A percentile compares a stretch with the other conserved stretches of the same genome.
phyloP scores from a whole-genome alignment of 1,140 invertebrate species.

The Drosophila orena region DNA sequence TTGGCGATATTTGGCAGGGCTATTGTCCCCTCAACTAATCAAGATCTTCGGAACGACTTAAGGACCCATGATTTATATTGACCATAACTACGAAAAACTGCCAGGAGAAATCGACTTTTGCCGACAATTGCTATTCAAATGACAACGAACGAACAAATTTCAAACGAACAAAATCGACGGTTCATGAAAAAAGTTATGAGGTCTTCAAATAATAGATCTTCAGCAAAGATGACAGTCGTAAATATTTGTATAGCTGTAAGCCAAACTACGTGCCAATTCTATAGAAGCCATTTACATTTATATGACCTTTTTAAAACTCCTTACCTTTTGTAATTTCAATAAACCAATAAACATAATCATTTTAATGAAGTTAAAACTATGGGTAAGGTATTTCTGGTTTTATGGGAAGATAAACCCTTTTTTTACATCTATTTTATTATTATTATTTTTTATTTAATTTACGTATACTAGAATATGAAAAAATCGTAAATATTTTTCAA shows the following conservation, averaged over 20 bases:
- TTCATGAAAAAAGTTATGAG: background rate
- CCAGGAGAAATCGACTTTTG: conserved; percentile 28
- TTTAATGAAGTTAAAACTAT: conserved; percentile 1
- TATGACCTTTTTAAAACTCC: background rate
- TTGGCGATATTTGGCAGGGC: conserved; percentile 89
- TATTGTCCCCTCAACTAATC: conserved; percentile 90
- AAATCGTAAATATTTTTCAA: too few relatives aligned
- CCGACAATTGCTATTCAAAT: conserved; percentile 25
- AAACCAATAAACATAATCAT: conserved; percentile 15
- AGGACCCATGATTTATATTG: conserved; percentile 33
- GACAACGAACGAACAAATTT: conserved; percentile 68
- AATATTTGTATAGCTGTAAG: conserved; percentile 38
- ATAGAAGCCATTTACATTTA: conserved; percentile 13
- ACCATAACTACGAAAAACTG: background rate
- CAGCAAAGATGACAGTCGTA: conserved; percentile 52
- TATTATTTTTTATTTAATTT: too few relatives aligned
- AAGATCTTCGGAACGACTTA: background rate
- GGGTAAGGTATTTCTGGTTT: too few relatives aligned
- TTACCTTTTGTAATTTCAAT: background rate
- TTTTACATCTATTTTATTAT: too few relatives aligned
- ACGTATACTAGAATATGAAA: too few relatives aligned
- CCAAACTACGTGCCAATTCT: conserved; percentile 66
- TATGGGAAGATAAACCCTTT: too few relatives aligned
- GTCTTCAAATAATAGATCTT: conserved; percentile 4
- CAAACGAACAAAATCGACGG: conserved; percentile 68